A percentile compares a stretch with the other conserved stretches of the same genome.
Conservation (phyloP, 1,140 invertebrate genomes). For the Paraescarpia echinospica region DNA sequence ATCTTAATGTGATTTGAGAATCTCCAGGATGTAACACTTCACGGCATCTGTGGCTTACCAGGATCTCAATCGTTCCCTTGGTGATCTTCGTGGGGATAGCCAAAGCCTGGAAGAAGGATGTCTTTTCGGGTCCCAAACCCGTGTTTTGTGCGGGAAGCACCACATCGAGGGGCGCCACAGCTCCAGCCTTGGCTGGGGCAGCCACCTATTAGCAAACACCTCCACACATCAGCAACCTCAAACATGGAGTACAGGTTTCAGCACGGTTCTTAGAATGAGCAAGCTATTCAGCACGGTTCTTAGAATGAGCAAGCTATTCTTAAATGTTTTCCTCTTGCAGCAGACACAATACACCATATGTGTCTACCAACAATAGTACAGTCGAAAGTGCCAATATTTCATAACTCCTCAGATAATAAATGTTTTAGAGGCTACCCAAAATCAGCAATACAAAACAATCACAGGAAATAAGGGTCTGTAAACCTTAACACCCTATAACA, state of each 20-base stretch:
- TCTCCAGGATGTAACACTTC: too few species aligned
- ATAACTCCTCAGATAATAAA: background rate
- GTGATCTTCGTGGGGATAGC: conserved; percentile 99
- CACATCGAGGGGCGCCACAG: conserved; percentile 93
- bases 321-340: too few species aligned
- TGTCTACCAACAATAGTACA: background rate
- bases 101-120: conserved; percentile 99
- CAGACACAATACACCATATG: too few species aligned
- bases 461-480: too few species aligned
- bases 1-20: too few species aligned
- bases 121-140: conserved; percentile 98
- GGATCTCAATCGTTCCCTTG: conserved; percentile 99
- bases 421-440: background rate
- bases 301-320: too few species aligned
- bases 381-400: background rate
- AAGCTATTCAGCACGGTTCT: too few species aligned
- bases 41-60: conserved; percentile 63
- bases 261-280: too few species aligned
- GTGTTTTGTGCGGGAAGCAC: conserved; percentile 98
- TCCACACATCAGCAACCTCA: background rate
- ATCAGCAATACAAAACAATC: too few species aligned
- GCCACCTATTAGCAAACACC: conserved; percentile 52
- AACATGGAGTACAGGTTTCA: background rate
- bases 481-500: too few species aligned
- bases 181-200: conserved; percentile 94